Evolutionary conservation across 2,113 vertebrate species (phyloP), one percentile per base, ranked within the genome.

Genomic region (Entomyzon cyanotis): DNA sequence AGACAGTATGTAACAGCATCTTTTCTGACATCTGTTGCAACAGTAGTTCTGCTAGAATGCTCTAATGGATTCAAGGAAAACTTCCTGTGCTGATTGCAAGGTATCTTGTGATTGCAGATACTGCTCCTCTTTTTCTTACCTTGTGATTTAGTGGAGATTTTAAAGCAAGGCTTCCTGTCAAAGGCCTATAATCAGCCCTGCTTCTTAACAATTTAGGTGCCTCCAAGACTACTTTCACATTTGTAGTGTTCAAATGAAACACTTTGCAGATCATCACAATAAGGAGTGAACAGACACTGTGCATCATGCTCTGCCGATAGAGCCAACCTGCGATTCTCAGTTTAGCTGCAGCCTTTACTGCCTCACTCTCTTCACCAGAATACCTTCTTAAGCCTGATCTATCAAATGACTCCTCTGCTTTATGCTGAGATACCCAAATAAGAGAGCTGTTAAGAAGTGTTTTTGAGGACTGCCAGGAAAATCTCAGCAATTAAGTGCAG

Each of bases 21-120:
- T 78, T 64, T 84, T 90, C 75, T 90, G 85, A 86, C 25, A 56
- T 84, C 71, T 93, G 20, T 78, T 88, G 80, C 86, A 93, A 94
- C 58, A 95, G 60, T 44, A 84, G 47, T 78, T 96, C 83, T 92
- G 37, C 42, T 90, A 49, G 47, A 80, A 64, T 56, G 12, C 53
- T 80, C 47, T 78, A 70, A 93, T 35, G 60, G 67, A 91, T 92
- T 94, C 24, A 91, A 88, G 44, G 47, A 79, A 81, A 95, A 71
- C 16, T 58, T 86, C 41, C 59, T 64, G 44, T 49, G 37, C 28
- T 77, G 52, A 80, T 77, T 90, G 68, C 37, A 88, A 87, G 22
- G 15, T 86, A 62, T 55, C 28, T 83, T 85, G 46, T 91, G 85
- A 63, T 88, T 77, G 69, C 16, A 10, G n/a, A 47, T 77, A 46